Evolutionary conservation across 2,888 invertebrate species (phyloP), one percentile per base, ranked within the genome.

Genomic region (Acrocera orbiculus): DNA sequence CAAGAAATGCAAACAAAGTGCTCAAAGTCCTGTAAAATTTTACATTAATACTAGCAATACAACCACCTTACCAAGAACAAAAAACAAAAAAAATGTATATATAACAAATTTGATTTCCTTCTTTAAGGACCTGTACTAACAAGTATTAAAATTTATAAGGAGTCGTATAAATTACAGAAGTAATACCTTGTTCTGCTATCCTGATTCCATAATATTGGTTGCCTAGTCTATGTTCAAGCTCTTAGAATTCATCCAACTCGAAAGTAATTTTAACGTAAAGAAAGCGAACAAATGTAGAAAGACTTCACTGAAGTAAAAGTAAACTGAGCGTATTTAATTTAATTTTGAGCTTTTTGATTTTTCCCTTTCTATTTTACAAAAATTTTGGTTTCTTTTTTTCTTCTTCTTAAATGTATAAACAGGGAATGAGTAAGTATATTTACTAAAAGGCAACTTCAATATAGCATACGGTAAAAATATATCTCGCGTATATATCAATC

Each of bases 271-370:
- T n/a, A 30, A 16, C 27, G 27, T 32, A 36, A 35, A 39, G 32
- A 27, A 32, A 23, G 23, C 24, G 24, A 24, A 24, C 29, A 29
- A 29, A 30, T 30, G 23, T 33, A 32, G 24, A 25, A 30, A 34
- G 33, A 39, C 36, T 36, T 39, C 26, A 15, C 26, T 22, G 27
- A 34, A 40, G 37, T 40, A 46, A 46, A 48, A 49, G 42, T 47
- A 48, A 50, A 49, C 49, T 47, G 48, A 48, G 49, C 48, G 49
- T 47, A 48, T 52, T 52, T 51, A 51, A 52, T 52, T 52, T 52
- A 51, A 52, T 52, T 52, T 52, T 46, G 47, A 47, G 49, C 48
- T 49, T 50, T 46, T 50, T 52, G 47, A 49, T 49, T 51, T 48
- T 35, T 37, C 35, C 39, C 33, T 31, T 34, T 31, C 25, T 11